Conservation (phyloP, 2,888 invertebrate species). For the Balanococcus diminutus region DNA sequence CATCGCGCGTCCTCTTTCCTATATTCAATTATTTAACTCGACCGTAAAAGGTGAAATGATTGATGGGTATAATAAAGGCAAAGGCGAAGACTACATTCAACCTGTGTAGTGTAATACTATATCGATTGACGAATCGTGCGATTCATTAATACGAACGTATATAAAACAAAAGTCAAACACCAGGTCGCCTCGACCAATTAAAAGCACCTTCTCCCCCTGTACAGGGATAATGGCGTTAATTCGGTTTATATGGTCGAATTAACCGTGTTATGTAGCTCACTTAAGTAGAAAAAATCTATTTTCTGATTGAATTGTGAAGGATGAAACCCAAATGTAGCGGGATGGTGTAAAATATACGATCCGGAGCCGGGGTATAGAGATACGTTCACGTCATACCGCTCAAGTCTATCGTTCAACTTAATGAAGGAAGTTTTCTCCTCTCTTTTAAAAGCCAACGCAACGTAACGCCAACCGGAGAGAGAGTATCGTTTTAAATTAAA, state of each 20-base stretch:
- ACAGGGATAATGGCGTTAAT: not conserved
- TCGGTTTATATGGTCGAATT: not conserved
- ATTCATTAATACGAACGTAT: not conserved
- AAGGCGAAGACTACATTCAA: not conserved
- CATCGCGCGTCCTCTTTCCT: not conserved
- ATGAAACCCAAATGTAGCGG: constrained; percentile 14
- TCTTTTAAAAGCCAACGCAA: constrained; percentile 39
- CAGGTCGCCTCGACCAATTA: not conserved
- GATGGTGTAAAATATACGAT: not conserved
- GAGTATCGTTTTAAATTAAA: constrained; percentile 53
- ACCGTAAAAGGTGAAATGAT: not conserved
- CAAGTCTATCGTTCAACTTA: constrained; percentile 43
- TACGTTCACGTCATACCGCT: not conserved
- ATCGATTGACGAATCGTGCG: not conserved
- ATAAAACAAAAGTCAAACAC: not conserved
- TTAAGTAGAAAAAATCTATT: constrained; percentile 41
- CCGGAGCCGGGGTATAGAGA: not conserved
- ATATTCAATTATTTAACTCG: not conserved
- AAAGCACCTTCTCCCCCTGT: not conserved
- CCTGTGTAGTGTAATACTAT: not conserved
- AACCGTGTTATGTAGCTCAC: not conserved
- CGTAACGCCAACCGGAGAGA: constrained; percentile 35
- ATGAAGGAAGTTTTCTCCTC: constrained; percentile 43
- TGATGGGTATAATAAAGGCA: not conserved
- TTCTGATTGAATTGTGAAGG: constrained; percentile 53